A percentile compares a stretch with the other conserved stretches of the same genome.
These are phyloP conservation scores for Crypturellus tataupa DNA, from an alignment of 2,797 vertebrate species.

Conservation along the genomic window DNA sequence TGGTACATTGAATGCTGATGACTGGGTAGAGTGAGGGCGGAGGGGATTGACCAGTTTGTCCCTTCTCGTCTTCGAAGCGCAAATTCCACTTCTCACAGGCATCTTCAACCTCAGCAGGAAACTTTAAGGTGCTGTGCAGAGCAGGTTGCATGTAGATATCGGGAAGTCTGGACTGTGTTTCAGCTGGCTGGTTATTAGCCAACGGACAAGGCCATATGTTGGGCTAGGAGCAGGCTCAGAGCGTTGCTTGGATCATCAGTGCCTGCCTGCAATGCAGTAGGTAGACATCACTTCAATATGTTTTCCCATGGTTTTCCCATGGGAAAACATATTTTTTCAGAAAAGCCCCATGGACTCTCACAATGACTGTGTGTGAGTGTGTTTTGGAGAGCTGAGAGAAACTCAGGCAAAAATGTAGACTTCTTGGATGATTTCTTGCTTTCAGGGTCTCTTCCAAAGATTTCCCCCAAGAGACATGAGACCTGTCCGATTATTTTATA, in stretches of 20 bases:
- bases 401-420: not conserved
- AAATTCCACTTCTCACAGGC: not conserved
- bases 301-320: too few species aligned
- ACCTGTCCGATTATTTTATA: not conserved
- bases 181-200: not conserved
- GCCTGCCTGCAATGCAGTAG: not conserved
- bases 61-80: not conserved
- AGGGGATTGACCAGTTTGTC: not conserved
- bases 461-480: not conserved
- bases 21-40: not conserved
- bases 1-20: fast-evolving
- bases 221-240: not conserved
- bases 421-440: not conserved
- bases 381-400: not conserved
- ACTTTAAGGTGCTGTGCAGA: not conserved
- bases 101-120: not conserved
- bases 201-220: fast-evolving
- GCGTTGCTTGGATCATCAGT: not conserved
- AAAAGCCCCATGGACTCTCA: not conserved
- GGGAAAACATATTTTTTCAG: too few species aligned
- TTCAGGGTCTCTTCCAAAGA: not conserved
- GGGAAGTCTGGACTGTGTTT: not conserved
- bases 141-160: not conserved
- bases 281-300: not conserved
- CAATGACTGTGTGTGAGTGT: not conserved